These are phyloP conservation scores for Pangasianodon gigas DNA, from an alignment of 2,113 vertebrate species.

Conservation along the genomic window DNA sequence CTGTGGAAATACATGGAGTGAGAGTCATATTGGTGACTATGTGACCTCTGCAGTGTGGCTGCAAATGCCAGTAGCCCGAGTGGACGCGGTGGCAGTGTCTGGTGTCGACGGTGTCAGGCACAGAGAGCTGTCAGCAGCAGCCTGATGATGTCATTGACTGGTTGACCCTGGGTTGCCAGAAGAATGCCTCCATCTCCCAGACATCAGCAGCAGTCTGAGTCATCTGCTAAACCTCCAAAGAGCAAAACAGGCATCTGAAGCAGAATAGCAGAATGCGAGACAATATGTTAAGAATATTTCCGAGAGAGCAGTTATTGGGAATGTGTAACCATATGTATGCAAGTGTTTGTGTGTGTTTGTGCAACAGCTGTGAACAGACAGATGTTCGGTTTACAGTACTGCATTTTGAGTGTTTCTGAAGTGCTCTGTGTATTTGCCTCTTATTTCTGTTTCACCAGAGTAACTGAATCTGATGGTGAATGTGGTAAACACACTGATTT, in stretches of 20 bases:
- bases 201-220: not conserved
- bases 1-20: not conserved
- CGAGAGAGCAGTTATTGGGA: constrained; percentile 12
- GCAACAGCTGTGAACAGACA: constrained; percentile 13
- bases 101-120: constrained; percentile 41
- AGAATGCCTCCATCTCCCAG: not conserved
- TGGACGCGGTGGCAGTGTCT: constrained; percentile 12
- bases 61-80: constrained; percentile 15
- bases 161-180: constrained; percentile 44
- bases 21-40: constrained; percentile 1
- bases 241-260: constrained; percentile 1
- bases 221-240: not conserved
- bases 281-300: constrained; percentile 41
- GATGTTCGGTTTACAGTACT: constrained; percentile 13
- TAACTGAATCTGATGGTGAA: constrained; percentile 2
- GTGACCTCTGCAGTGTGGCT: constrained; percentile 8
- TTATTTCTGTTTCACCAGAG: not conserved
- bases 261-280: not conserved
- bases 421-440: constrained; percentile 30
- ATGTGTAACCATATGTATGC: not conserved
- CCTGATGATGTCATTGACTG: constrained; percentile 52
- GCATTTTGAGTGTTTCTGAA: constrained; percentile 25
- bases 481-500: not conserved
- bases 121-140: constrained; percentile 38
- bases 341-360: constrained; percentile 43